Evolutionary conservation across 1,140 invertebrate genomes (phyloP).

Genomic region (Achroia grisella): DNA sequence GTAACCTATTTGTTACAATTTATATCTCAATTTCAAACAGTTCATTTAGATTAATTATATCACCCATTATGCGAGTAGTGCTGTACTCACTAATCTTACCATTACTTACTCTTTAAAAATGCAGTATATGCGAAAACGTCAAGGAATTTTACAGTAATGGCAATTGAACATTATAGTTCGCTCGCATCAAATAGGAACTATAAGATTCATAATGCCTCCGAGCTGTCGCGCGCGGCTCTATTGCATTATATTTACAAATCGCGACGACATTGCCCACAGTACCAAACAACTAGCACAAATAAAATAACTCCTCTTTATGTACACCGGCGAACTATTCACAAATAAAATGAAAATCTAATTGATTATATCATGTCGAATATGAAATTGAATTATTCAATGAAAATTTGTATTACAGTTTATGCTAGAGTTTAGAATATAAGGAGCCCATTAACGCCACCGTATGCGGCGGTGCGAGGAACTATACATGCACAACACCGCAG

Average conservation of each 20-base stretch:
- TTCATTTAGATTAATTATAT: constrained; percentile 70
- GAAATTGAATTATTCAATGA: constrained; percentile 53
- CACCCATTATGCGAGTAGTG: constrained; percentile 69
- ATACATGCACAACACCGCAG: constrained; percentile 66
- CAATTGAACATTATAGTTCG: constrained; percentile 72
- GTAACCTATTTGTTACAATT: constrained; percentile 60
- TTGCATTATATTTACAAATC: constrained; percentile 48
- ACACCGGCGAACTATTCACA: constrained; percentile 52
- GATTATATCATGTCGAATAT: constrained; percentile 54
- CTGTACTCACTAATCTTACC: constrained; percentile 60
- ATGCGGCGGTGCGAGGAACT: constrained; percentile 67
- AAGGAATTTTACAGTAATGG: constrained; percentile 67
- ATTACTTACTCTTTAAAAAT: constrained; percentile 69
- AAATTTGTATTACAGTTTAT: constrained; percentile 63
- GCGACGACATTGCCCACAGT: constrained; percentile 28
- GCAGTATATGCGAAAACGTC: constrained; percentile 70
- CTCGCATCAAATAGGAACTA: constrained; percentile 71
- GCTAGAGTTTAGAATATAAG: constrained; percentile 69
- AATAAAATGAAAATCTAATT: constrained; percentile 48
- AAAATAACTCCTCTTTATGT: constrained; percentile 55
- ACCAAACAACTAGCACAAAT: constrained; percentile 60
- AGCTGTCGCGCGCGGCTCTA: constrained; percentile 23
- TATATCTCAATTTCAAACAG: constrained; percentile 60
- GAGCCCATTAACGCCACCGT: constrained; percentile 61
- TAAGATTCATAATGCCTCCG: constrained; percentile 68